Evolutionary conservation across 2,797 vertebrate species (phyloP).

Genomic region (Halcyon leucocephala): DNA sequence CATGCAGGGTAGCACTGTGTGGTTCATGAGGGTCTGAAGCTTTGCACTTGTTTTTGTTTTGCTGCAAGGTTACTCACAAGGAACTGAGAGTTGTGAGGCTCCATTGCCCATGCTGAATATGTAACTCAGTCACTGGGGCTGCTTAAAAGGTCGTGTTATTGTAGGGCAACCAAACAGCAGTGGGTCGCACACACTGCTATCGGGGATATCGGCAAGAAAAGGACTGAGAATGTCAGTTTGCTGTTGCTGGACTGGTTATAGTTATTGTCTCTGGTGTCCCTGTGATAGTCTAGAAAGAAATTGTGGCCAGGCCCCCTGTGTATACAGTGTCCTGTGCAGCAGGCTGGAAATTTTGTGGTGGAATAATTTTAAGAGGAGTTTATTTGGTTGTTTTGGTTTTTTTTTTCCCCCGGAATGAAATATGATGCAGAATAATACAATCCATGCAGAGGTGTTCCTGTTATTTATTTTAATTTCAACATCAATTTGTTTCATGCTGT

Average conservation of each 20-base stretch:
- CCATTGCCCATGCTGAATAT: neutral
- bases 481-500: neutral
- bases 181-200: rapidly evolving
- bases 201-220: neutral
- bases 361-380: neutral
- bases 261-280: neutral
- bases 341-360: neutral
- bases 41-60: neutral
- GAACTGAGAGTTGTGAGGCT: neutral
- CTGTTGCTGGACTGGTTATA: neutral
- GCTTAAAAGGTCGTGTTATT: neutral
- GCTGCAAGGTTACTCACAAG: neutral
- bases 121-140: neutral
- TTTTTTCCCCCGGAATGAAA: neutral
- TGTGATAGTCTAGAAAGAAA: neutral
- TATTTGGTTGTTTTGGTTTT: neutral
- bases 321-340: neutral
- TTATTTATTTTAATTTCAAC: constrained; percentile 19
- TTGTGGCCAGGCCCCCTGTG: neutral
- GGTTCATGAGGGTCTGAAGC: neutral
- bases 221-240: neutral
- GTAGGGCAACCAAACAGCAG: neutral
- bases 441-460: neutral
- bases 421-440: neutral
- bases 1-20: neutral